Percentiles rank a stretch among this genome's conserved stretches.
phyloP scores from a whole-genome alignment of 2,888 invertebrate genomes.

The Phaedon cochleariae region DNA sequence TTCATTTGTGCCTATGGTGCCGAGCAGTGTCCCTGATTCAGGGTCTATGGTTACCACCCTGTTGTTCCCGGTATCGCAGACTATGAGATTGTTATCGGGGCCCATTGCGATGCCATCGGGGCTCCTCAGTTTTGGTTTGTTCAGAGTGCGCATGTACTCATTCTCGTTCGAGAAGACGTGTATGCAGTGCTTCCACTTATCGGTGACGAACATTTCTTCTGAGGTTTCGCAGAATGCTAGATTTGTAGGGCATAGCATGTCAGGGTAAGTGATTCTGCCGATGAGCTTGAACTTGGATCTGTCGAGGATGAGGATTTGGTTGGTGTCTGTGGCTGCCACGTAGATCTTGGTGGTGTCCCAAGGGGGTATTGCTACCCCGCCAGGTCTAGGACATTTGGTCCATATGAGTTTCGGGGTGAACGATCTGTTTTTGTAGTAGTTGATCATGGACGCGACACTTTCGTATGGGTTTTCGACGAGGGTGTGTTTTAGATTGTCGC shows the following conservation, averaged over 20 bases:
- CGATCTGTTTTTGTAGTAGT: constrained; percentile 65
- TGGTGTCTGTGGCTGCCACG: constrained; percentile 68
- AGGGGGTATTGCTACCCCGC: constrained; percentile 73
- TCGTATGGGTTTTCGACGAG: constrained; percentile 63
- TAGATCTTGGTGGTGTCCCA: constrained; percentile 72
- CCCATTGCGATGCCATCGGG: constrained; percentile 78
- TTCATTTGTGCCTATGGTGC: constrained; percentile 54
- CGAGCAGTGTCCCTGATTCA: constrained; percentile 34
- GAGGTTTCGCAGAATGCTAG: constrained; percentile 68
- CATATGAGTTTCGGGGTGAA: constrained; percentile 61
- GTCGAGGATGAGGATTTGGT: constrained; percentile 52
- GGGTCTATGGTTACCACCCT: constrained; percentile 68
- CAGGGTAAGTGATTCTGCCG: constrained; percentile 63
- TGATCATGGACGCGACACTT: constrained; percentile 62
- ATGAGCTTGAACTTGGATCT: constrained; percentile 62
- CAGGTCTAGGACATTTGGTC: constrained; percentile 70
- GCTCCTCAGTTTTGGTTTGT: constrained; percentile 71
- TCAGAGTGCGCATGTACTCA: constrained; percentile 68
- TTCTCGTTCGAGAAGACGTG: constrained; percentile 75
- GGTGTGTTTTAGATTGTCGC: constrained; percentile 43
- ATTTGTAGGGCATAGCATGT: constrained; percentile 71
- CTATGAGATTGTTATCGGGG: constrained; percentile 67
- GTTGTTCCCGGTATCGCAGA: constrained; percentile 83
- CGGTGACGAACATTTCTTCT: constrained; percentile 70
- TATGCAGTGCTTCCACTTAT: constrained; percentile 76